Base-by-base conservation (phyloP, 2,888 invertebrate genomes). In the Galeopsomyia nigrocyanea region DNA sequence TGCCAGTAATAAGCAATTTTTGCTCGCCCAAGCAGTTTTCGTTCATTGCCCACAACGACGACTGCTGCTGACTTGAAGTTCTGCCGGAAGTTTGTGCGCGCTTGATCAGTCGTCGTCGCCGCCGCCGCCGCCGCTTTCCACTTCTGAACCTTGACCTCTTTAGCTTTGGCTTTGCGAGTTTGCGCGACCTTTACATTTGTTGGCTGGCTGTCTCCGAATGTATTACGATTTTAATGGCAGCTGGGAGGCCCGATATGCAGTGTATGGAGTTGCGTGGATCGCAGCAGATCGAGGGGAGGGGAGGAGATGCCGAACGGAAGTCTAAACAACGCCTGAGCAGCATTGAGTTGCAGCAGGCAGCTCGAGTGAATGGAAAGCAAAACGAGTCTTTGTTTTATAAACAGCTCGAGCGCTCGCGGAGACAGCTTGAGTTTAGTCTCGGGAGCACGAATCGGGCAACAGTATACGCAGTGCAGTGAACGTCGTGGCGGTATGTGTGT, bases 331-430 rank as follows among this genome's bases (percentile, higher is more conserved):
- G 17, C 21, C 26, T 14, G 46, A 17, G 2, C 49, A 22, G 16
- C 31, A 31, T n/a, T 14, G 46, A 17, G 2, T 22, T 22, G 16
- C 26, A 5, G 26, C 26, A 26, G 26, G 3, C 26, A 3, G 65
- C 22, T 64, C 19, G 51, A 67, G 51, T 51, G 67, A 51, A 67
- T 53, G 51, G 51, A 13, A 39, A 39, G 46, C 39, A 68, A 67
- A 60, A 22, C 51, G 39, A 17, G 62, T 26, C 61, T 71, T 71
- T 71, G 71, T 71, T 71, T 71, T 71, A 62, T 61, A 66, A 71
- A 71, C 61, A 66, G 58, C 17, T n/a, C 49, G 53, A 61, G 53
- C 21, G 22, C 26, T 3, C 39, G 17, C 14, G 47, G 26, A 60
- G 51, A 21, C 22, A 10, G 39, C 10, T 39, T 10, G 39, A 39